Evolutionary conservation across 2,797 vertebrate species (phyloP).

Genomic region (Rhodeus uyekii): DNA sequence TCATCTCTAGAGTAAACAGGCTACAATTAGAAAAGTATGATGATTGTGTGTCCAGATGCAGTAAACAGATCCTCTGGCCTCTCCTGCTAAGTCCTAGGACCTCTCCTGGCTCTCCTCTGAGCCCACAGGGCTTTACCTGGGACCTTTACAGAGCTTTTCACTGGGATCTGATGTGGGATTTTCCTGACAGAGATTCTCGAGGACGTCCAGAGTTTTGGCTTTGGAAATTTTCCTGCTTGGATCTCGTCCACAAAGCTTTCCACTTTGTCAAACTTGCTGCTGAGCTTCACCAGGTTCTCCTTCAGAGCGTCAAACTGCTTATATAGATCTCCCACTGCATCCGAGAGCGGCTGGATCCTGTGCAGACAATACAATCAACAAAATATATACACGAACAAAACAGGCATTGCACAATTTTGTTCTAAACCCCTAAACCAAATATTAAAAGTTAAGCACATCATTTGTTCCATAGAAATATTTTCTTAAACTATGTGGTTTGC

Average conservation of each 20-base stretch:
- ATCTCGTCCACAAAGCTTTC: conserved; percentile 81
- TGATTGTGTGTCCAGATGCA: conserved; percentile 1
- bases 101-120: conserved; percentile 50
- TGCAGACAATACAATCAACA: not conserved
- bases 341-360: conserved; percentile 84
- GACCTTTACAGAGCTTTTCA: conserved; percentile 56
- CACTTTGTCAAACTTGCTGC: conserved; percentile 76
- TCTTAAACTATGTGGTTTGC: not conserved
- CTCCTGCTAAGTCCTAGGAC: conserved; percentile 35
- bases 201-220: not conserved
- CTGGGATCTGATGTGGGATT: conserved; percentile 34
- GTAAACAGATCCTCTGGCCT: not conserved
- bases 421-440: not conserved
- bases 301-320: conserved; percentile 83
- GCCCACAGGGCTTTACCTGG: conserved; percentile 32
- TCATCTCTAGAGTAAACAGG: not conserved
- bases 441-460: too few species aligned
- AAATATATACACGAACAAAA: not conserved
- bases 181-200: conserved; percentile 47
- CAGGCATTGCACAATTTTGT: not conserved
- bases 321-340: conserved; percentile 83
- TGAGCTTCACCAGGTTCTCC: conserved; percentile 79
- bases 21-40: conserved; percentile 3
- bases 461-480: not conserved
- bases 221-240: conserved; percentile 63